A percentile compares a stretch with the other conserved stretches of the same genome.
phyloP scores from a whole-genome alignment of 2,888 invertebrate species.

The Andrena camellia region DNA sequence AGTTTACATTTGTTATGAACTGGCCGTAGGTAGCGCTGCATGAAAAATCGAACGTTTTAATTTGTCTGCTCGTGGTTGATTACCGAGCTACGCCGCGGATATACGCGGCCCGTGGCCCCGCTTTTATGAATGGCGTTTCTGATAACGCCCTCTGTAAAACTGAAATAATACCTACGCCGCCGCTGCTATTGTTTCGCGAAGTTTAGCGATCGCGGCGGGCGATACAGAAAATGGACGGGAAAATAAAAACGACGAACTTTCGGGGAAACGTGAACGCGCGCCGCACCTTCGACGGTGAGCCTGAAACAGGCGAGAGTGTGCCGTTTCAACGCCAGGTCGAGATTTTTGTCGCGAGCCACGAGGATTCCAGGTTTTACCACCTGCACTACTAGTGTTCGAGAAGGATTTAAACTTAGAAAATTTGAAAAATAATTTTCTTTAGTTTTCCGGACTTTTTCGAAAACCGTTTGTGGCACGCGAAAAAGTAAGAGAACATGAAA shows the following conservation, averaged over 20 bases:
- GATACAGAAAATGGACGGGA: slow-evolving; percentile 51
- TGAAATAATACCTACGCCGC: slow-evolving; percentile 61
- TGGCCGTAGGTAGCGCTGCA: slow-evolving; percentile 24
- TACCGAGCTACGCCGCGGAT: slow-evolving; percentile 41
- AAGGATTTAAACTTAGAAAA: too few species aligned
- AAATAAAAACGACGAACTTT: slow-evolving; percentile 49
- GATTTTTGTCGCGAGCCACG: neutral
- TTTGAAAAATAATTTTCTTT: too few species aligned
- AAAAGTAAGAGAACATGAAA: too few species aligned
- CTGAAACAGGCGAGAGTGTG: neutral
- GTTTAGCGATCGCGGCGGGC: slow-evolving; percentile 46
- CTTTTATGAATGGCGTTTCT: slow-evolving; percentile 60
- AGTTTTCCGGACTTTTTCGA: too few species aligned
- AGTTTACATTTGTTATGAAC: slow-evolving; percentile 65
- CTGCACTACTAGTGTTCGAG: neutral
- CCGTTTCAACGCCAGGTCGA: neutral
- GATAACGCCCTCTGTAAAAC: slow-evolving; percentile 60
- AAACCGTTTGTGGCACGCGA: too few species aligned
- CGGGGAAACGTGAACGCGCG: slow-evolving; percentile 34
- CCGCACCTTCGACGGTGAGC: slow-evolving; percentile 32
- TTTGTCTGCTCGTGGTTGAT: slow-evolving; percentile 59
- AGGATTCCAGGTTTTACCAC: neutral
- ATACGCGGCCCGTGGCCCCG: slow-evolving; percentile 32
- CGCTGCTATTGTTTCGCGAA: slow-evolving; percentile 59
- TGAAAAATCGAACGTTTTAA: slow-evolving; percentile 65